Base-by-base conservation (phyloP, 2,888 invertebrate species). In the Elmis aenea region DNA sequence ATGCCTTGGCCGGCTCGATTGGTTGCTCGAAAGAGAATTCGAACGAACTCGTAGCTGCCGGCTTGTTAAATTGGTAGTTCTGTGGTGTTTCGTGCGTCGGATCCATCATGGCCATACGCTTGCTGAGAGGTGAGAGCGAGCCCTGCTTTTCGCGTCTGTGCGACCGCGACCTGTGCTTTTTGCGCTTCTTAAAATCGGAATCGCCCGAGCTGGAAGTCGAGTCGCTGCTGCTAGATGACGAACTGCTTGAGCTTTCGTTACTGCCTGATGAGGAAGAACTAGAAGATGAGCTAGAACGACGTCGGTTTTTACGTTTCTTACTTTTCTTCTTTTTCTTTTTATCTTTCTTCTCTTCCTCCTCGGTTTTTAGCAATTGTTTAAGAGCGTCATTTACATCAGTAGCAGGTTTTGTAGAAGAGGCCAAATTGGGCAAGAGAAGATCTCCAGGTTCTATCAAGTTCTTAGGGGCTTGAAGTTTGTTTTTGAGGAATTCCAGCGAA, bases 51-150 rank as follows among this genome's bases (percentile, higher is more conserved):
- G 65, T 51, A 18, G 74, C 75, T 8, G 81, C 79, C 47, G 81
- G 82, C 59, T 84, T 83, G 64, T 82, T 83, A 64, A 81, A 84
- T 57, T 83, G 81, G 3, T 76, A 79, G 66, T 71, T 77, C 53
- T 75, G 74, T 0, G 67, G 61, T 2, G 66, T 64, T 33, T 68
- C 70, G 38, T 68, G 66, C 2, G 71, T 70, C 26, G 79, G 77
- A 34, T 79, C 74, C 66, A 83, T 73, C 70, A 81, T 74, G 12
- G 84, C 85, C 84, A 88, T 85, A 6, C 87, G 79, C 62, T 88
- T 88, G 67, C 86, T 87, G 15, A 88, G 70, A 1, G 88, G 88
- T 16, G 87, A 88, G 29, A 87, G 67, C 0, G 88, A 88, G 5
- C 80, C 77, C 54, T 83, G 80, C 32, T 79, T 76, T 59, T 77